phyloP scores from a whole-genome alignment of 92 coral and sea anemone genomes.

The Parazoanthus darwini region DNA sequence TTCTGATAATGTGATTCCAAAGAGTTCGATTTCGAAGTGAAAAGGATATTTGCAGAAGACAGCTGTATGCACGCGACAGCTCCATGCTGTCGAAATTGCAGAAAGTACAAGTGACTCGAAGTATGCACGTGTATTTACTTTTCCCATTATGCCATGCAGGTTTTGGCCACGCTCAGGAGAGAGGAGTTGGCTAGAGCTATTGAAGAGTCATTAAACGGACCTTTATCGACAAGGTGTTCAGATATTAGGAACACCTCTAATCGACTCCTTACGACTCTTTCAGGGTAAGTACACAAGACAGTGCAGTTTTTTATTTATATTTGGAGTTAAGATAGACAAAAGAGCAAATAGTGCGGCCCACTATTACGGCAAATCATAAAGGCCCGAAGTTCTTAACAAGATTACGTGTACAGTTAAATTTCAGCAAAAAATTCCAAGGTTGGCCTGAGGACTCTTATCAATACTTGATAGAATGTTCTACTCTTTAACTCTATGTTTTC shows the following conservation, averaged over 20 bases:
- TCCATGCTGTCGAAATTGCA: not conserved
- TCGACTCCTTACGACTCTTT: conserved; percentile 43
- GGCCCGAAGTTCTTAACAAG: too few relatives aligned
- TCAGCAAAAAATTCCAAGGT: too few relatives aligned
- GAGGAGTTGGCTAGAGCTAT: conserved; percentile 35
- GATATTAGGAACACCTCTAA: conserved; percentile 52
- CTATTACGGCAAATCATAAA: not conserved
- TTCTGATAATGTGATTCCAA: too few relatives aligned
- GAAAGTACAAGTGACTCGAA: not conserved
- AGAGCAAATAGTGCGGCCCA: not conserved
- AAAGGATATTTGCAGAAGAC: not conserved
- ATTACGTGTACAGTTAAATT: too few relatives aligned
- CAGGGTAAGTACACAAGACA: conserved; percentile 43
- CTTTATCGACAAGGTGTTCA: conserved; percentile 56
- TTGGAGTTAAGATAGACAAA: not conserved
- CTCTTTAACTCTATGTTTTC: too few relatives aligned
- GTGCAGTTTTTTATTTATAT: not conserved
- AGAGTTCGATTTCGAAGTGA: not conserved
- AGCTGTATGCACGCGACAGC: not conserved
- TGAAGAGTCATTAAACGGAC: conserved; percentile 36
- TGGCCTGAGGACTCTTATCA: too few relatives aligned
- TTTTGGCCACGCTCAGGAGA: conserved; percentile 21
- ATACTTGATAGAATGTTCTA: too few relatives aligned
- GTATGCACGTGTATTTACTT: not conserved
- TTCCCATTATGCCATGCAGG: conserved; percentile 2